Conservation (phyloP, 2,888 invertebrate species). For the Parelbella ahira region DNA sequence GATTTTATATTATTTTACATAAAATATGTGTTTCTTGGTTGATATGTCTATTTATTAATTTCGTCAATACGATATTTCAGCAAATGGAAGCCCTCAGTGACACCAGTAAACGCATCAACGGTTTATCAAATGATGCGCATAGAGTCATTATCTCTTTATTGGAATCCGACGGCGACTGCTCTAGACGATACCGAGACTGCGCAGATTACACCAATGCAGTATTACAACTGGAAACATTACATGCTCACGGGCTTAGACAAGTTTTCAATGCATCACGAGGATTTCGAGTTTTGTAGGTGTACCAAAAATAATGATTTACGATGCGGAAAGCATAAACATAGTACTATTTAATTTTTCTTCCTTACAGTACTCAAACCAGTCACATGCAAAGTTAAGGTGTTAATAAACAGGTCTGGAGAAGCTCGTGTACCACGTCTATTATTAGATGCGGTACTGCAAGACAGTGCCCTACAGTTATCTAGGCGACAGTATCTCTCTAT, state of each 20-base stretch:
- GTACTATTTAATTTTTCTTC: not conserved
- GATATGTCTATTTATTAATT: too few species aligned
- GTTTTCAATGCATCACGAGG: conserved; percentile 87
- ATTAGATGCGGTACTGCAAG: conserved; percentile 85
- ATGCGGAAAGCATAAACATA: too few species aligned
- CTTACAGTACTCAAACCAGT: conserved; percentile 87
- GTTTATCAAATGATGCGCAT: conserved; percentile 89
- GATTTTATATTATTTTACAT: too few species aligned
- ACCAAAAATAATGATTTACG: too few species aligned
- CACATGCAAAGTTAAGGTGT: conserved; percentile 87
- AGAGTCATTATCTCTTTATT: conserved; percentile 88
- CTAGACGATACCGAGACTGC: conserved; percentile 77
- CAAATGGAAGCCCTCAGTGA: conserved; percentile 88
- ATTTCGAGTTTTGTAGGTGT: conserved; percentile 90
- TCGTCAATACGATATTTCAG: too few species aligned
- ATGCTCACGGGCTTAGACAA: conserved; percentile 88
- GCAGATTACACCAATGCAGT: conserved; percentile 78
- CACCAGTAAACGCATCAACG: conserved; percentile 77
- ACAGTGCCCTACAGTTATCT: conserved; percentile 87
- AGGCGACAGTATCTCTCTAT: conserved; percentile 86
- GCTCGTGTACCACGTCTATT: conserved; percentile 82
- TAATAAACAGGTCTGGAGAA: conserved; percentile 84
- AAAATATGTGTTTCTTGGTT: too few species aligned
- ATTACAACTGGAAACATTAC: conserved; percentile 86
- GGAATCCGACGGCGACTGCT: conserved; percentile 83